phyloP scores from a whole-genome alignment of 2,797 vertebrate genomes.

The Percopsis omiscomaycus region DNA sequence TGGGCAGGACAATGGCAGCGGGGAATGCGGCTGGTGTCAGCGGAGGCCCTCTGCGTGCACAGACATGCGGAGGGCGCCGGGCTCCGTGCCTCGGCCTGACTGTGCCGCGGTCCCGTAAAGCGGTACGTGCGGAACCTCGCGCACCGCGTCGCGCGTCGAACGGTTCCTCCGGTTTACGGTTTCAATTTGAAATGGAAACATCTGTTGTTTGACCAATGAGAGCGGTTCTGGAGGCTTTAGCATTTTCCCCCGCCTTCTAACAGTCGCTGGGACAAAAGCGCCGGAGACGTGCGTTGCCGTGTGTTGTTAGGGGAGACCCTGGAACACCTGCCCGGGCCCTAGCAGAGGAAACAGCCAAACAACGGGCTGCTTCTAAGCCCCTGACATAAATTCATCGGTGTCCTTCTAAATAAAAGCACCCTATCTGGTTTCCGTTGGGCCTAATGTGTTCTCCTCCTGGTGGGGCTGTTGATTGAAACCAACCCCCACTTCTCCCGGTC shows the following conservation, averaged over 20 bases:
- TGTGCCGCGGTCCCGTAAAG: too few relatives aligned
- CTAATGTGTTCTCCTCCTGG: slow-evolving; percentile 82
- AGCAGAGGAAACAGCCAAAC: slow-evolving; percentile 53
- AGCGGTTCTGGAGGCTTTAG: slow-evolving; percentile 1
- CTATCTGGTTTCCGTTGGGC: slow-evolving; percentile 75
- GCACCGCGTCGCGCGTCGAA: too few relatives aligned
- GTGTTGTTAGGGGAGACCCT: slow-evolving; percentile 35
- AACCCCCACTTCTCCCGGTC: slow-evolving; percentile 55
- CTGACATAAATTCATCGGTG: slow-evolving; percentile 76
- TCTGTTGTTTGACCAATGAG: too few relatives aligned
- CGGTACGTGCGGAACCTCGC: too few relatives aligned
- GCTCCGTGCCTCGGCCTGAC: too few relatives aligned
- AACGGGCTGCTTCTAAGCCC: slow-evolving; percentile 69
- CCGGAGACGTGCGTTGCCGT: slow-evolving; percentile 18
- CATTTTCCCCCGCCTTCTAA: neutral
- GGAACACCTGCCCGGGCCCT: slow-evolving; percentile 72
- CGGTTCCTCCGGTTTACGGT: too few relatives aligned
- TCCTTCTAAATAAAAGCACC: slow-evolving; percentile 71
- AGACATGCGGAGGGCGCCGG: slow-evolving; percentile 43
- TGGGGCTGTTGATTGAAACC: slow-evolving; percentile 60
- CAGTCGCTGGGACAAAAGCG: slow-evolving; percentile 27
- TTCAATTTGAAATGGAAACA: too few relatives aligned
- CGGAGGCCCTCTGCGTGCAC: slow-evolving; percentile 51
- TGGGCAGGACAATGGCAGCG: slow-evolving; percentile 58
- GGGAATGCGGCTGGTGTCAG: slow-evolving; percentile 63